A percentile compares a stretch with the other conserved stretches of the same genome.
Evolutionary conservation across 2,113 vertebrate genomes (phyloP).

Genomic region (Ciconia boyciana): DNA sequence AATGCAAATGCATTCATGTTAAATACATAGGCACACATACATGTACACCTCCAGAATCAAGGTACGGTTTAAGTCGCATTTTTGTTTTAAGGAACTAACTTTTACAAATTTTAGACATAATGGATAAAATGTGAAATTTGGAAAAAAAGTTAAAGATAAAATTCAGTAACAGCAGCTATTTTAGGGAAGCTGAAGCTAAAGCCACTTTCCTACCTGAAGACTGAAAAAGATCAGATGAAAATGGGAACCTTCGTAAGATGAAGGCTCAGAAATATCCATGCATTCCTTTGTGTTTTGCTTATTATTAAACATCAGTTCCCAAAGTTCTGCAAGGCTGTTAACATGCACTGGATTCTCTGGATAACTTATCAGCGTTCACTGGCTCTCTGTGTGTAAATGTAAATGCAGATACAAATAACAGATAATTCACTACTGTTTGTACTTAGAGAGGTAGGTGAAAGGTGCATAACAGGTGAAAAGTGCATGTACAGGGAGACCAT

Average conservation of each 20-base stretch:
- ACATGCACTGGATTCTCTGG: neutral
- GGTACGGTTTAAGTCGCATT: neutral
- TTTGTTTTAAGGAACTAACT: neutral
- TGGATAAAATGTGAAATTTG: neutral
- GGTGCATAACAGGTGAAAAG: neutral
- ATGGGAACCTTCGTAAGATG: neutral
- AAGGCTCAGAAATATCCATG: neutral
- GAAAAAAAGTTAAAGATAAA: neutral
- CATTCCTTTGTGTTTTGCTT: neutral
- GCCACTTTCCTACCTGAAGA: neutral
- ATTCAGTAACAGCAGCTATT: neutral
- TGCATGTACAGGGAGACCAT: neutral
- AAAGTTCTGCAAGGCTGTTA: neutral
- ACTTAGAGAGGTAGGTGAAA: neutral
- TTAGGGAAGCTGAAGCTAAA: neutral
- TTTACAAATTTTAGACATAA: neutral
- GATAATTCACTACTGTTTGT: neutral
- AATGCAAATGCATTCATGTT: neutral
- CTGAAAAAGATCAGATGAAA: neutral
- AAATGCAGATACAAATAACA: neutral
- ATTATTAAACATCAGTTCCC: neutral
- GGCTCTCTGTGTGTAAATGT: neutral
- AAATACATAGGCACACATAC: neutral
- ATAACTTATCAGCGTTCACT: neutral
- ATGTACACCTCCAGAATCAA: neutral